Evolutionary conservation across 1,140 invertebrate species (phyloP).

Genomic region (Carposina sasakii): DNA sequence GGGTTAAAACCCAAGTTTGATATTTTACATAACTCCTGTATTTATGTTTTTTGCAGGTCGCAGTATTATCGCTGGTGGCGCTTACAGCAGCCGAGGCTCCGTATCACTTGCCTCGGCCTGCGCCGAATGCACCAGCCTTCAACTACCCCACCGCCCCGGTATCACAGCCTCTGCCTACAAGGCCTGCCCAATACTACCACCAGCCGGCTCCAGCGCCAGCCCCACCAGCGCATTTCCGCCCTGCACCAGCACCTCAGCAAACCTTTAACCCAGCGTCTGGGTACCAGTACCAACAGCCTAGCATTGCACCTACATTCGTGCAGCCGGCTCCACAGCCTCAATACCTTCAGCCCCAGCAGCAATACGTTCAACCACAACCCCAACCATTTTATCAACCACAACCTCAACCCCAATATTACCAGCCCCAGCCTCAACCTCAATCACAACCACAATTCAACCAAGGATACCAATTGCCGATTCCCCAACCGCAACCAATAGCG

Average conservation of each 20-base stretch:
- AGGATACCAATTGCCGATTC: background rate
- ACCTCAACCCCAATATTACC: conserved; percentile 11
- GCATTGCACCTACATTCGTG: conserved; percentile 9
- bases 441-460: background rate
- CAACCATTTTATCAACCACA: conserved; percentile 13
- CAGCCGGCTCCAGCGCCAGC: conserved; percentile 10
- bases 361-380: conserved; percentile 14
- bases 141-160: conserved; percentile 28
- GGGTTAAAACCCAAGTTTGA: no score
- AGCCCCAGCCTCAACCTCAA: background rate
- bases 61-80: conserved; percentile 44
- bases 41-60: conserved; percentile 42
- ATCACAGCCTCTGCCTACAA: conserved; percentile 16
- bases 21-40: no score
- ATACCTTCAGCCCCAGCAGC: conserved; percentile 9
- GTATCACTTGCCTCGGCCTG: conserved; percentile 50
- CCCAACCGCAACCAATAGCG: background rate
- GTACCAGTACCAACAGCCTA: conserved; percentile 2
- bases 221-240: conserved; percentile 11
- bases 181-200: conserved; percentile 6
- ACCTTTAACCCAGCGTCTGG: conserved; percentile 13
- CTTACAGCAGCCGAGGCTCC: conserved; percentile 50
- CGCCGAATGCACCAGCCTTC: conserved; percentile 36
- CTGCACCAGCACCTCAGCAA: conserved; percentile 13
- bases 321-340: conserved; percentile 18